These are phyloP conservation scores for Guaruba guarouba DNA, from an alignment of 2,113 vertebrate species.

Conservation along the genomic window DNA sequence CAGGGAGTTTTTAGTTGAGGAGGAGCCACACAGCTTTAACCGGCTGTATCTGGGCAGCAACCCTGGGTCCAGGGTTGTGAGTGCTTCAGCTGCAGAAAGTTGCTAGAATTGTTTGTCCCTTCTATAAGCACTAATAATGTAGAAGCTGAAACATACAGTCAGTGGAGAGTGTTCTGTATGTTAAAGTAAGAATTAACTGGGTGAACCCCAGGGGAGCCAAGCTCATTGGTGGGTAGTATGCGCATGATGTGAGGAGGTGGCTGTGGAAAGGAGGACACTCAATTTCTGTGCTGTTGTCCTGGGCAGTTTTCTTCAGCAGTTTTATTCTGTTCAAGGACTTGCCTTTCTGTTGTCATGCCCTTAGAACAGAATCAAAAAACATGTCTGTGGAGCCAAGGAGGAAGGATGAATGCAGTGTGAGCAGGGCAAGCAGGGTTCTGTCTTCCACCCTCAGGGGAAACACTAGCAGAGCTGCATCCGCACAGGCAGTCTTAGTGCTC, in stretches of 20 bases:
- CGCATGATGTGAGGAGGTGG: background rate
- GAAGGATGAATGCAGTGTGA: background rate
- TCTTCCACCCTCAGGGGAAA: background rate
- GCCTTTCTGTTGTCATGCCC: background rate
- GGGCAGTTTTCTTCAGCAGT: background rate
- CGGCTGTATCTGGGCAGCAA: fast-evolving
- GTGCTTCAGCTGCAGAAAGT: background rate
- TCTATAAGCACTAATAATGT: background rate
- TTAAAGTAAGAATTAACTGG: background rate
- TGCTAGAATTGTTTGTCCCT: background rate
- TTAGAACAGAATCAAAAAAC: background rate
- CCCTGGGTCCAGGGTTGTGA: background rate
- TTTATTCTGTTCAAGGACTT: background rate
- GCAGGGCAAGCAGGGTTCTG: background rate
- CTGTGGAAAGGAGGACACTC: background rate
- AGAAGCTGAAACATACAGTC: background rate
- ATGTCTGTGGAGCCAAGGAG: background rate
- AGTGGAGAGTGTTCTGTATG: background rate
- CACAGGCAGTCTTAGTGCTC: fast-evolving
- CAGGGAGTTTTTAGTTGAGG: background rate
- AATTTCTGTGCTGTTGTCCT: background rate
- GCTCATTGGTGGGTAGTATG: background rate
- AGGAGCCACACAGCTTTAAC: background rate
- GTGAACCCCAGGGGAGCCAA: background rate
- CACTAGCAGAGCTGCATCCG: background rate